Conservation (phyloP, 1,140 invertebrate genomes). For the Campoletis sonorensis region DNA sequence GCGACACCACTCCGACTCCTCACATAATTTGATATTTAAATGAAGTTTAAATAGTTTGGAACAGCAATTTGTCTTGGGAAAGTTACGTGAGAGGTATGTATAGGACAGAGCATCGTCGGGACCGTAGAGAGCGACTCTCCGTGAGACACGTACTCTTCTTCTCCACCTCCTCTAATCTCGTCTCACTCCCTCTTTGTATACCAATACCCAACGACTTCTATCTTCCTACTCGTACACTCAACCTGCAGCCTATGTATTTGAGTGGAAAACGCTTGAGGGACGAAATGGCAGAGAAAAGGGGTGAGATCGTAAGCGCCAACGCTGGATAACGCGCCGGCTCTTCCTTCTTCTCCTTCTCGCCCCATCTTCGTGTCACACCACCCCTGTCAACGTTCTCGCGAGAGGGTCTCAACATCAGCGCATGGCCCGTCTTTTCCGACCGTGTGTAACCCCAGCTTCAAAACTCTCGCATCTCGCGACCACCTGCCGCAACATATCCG, state of each 20-base stretch:
- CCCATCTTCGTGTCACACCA: constrained; percentile 29
- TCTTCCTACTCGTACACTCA: background rate
- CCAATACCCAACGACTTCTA: background rate
- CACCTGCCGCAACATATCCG: constrained; percentile 39
- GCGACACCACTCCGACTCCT: constrained; percentile 52
- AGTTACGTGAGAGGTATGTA: constrained; percentile 53
- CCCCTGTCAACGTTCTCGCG: constrained; percentile 37
- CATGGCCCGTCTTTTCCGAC: background rate
- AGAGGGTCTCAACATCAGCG: constrained; percentile 12
- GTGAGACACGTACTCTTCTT: constrained; percentile 42
- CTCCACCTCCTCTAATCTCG: constrained; percentile 5
- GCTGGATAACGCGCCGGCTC: constrained; percentile 23
- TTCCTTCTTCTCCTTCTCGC: constrained; percentile 3
- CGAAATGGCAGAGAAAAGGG: background rate
- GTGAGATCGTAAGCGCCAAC: constrained; percentile 29
- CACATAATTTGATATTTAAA: constrained; percentile 70
- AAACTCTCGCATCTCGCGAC: constrained; percentile 34
- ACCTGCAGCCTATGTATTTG: constrained; percentile 31
- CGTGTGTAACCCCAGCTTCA: constrained; percentile 26
- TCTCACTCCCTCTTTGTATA: constrained; percentile 4
- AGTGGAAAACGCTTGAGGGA: constrained; percentile 30
- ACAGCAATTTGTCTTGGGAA: constrained; percentile 69
- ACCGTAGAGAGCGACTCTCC: constrained; percentile 27
- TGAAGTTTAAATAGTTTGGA: constrained; percentile 70
- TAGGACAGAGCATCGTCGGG: constrained; percentile 17